phyloP scores from a whole-genome alignment of 2,113 vertebrate genomes.

The Melanerpes aurifrons region DNA sequence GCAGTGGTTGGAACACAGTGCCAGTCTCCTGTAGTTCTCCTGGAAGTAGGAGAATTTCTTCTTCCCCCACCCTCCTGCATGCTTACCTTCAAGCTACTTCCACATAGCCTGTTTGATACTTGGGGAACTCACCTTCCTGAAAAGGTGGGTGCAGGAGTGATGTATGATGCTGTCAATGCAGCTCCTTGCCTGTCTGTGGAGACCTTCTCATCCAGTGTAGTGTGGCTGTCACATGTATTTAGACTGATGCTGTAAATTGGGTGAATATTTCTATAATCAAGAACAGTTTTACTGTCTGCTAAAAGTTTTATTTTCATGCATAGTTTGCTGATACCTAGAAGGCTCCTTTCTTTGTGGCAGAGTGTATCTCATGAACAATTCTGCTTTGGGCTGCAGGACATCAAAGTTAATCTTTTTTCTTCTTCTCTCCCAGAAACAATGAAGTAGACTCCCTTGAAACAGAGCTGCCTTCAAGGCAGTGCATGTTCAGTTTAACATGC shows the following conservation, averaged over 20 bases:
- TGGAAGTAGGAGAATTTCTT: background rate
- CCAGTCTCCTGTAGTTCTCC: too few relatives aligned
- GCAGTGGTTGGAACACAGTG: background rate
- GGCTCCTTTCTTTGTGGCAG: background rate
- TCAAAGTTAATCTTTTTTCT: constrained; percentile 10
- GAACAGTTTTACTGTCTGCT: background rate
- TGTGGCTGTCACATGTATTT: background rate
- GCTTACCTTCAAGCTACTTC: background rate
- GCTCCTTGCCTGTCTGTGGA: background rate
- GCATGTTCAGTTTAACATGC: background rate
- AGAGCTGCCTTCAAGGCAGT: constrained; percentile 3
- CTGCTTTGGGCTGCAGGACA: background rate
- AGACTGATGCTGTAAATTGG: background rate
- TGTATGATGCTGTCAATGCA: background rate
- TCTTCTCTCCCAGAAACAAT: background rate
- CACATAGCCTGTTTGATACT: background rate
- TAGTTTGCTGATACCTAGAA: background rate
- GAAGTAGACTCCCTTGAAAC: background rate
- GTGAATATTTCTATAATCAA: background rate
- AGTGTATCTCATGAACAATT: background rate
- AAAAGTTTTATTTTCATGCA: background rate
- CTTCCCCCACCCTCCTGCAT: background rate
- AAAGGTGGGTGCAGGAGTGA: background rate
- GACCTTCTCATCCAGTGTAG: background rate
- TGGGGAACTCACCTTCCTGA: background rate